phyloP scores from a whole-genome alignment of 1,140 invertebrate species.

The Zelostemma sp. region DNA sequence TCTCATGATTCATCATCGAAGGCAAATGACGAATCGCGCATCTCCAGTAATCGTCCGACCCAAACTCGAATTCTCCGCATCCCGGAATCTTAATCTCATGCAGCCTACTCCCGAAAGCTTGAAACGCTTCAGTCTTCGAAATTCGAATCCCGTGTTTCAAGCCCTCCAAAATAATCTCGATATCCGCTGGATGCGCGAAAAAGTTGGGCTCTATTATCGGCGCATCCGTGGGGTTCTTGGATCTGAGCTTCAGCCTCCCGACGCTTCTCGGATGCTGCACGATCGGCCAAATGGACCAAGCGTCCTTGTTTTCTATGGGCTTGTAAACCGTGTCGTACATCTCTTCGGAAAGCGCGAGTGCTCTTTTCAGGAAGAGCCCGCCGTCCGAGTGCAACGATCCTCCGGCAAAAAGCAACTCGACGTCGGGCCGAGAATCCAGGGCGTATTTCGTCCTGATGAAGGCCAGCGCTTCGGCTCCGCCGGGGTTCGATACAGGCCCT shows the following conservation, averaged over 20 bases:
- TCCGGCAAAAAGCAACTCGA: slow-evolving; percentile 71
- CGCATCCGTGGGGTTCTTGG: slow-evolving; percentile 79
- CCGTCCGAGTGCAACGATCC: slow-evolving; percentile 75
- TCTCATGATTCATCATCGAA: slow-evolving; percentile 78
- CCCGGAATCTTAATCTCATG: slow-evolving; percentile 73
- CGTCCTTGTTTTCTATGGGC: slow-evolving; percentile 73
- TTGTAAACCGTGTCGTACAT: slow-evolving; percentile 73
- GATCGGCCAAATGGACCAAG: slow-evolving; percentile 79
- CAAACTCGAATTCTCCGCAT: slow-evolving; percentile 71
- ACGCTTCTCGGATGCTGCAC: slow-evolving; percentile 81
- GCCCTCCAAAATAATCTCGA: slow-evolving; percentile 77
- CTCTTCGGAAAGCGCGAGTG: slow-evolving; percentile 71
- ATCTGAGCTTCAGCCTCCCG: slow-evolving; percentile 76
- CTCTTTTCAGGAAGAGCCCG: slow-evolving; percentile 72
- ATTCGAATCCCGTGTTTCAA: slow-evolving; percentile 76
- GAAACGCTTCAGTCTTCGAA: slow-evolving; percentile 73
- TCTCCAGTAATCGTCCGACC: slow-evolving; percentile 78
- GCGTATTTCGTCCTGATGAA: slow-evolving; percentile 71
- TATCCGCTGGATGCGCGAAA: slow-evolving; percentile 75
- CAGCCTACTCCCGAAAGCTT: slow-evolving; percentile 72
- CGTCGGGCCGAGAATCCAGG: slow-evolving; percentile 68
- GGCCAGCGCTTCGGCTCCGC: slow-evolving; percentile 70
- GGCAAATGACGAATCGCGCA: slow-evolving; percentile 78
- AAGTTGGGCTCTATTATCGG: slow-evolving; percentile 84
- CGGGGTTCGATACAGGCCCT: slow-evolving; percentile 69